Conservation (phyloP, 2,888 invertebrate species). For the Ditylenchus weischeri region DNA sequence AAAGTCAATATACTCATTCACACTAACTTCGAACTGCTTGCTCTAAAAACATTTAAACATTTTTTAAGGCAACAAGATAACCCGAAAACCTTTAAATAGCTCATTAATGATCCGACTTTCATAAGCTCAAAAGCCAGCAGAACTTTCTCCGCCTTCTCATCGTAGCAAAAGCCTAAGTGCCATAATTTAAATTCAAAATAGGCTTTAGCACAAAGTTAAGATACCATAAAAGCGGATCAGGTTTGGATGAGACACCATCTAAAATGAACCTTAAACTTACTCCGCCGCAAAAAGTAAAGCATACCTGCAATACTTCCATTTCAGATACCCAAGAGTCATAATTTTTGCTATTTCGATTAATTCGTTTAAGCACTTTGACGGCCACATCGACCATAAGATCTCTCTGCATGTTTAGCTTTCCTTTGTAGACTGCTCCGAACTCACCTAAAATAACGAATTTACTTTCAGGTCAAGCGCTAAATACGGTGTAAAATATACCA, state of each 20-base stretch:
- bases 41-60: background rate
- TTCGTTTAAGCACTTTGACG: conserved; percentile 29
- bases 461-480: background rate
- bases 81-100: no score
- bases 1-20: conserved; percentile 36
- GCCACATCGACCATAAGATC: conserved; percentile 24
- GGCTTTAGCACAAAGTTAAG: no score
- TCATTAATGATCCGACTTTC: background rate
- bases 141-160: conserved; percentile 17
- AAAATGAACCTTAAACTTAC: no score
- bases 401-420: conserved; percentile 11
- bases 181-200: background rate
- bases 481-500: no score
- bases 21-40: conserved; percentile 18
- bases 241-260: no score
- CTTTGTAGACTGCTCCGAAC: conserved; percentile 35
- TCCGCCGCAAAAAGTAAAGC: no score
- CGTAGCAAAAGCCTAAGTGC: background rate
- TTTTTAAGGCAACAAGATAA: no score
- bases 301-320: conserved; percentile 36
- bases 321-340: conserved; percentile 30
- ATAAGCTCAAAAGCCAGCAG: conserved; percentile 4
- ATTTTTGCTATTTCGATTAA: conserved; percentile 20
- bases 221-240: no score
- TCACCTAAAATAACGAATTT: conserved; percentile 30